Percentiles rank a stretch among this genome's conserved stretches.
phyloP scores from a whole-genome alignment of 2,113 vertebrate genomes.

The Strix aluco region DNA sequence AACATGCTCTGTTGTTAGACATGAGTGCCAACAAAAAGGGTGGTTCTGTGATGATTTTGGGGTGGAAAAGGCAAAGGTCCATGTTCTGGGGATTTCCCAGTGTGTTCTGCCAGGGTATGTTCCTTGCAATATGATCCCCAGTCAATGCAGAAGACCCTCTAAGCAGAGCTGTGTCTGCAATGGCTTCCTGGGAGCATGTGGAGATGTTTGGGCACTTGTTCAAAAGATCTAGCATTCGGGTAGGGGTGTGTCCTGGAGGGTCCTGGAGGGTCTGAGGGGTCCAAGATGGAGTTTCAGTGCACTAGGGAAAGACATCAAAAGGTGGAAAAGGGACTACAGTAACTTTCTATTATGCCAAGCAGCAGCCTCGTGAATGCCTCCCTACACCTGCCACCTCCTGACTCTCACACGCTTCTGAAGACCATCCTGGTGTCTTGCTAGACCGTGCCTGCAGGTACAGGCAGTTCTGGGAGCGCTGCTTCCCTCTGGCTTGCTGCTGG shows the following conservation, averaged over 20 bases:
- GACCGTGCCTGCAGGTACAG: neutral
- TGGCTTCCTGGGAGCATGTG: neutral
- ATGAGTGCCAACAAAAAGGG: neutral
- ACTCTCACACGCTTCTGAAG: neutral
- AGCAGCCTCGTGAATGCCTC: neutral
- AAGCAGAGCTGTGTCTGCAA: fast-evolving
- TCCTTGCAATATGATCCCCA: neutral
- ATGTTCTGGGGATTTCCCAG: neutral
- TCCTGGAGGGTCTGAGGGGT: neutral
- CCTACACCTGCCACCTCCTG: neutral
- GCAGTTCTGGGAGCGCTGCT: neutral
- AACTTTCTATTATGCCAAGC: neutral
- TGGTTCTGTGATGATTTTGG: neutral
- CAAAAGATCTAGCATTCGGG: too few relatives aligned
- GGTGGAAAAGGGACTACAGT: neutral
- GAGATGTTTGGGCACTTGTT: neutral
- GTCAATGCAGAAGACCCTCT: neutral
- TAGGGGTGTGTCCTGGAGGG: fast-evolving
- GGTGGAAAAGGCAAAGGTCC: neutral
- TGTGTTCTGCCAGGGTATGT: neutral
- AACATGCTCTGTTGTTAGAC: neutral
- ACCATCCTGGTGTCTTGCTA: neutral
- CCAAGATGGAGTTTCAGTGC: neutral
- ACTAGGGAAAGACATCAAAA: neutral
- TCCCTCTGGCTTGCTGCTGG: neutral